Evolutionary conservation across 2,888 invertebrate species (phyloP), one percentile per base, ranked within the genome.

Genomic region (Crematogaster levior): DNA sequence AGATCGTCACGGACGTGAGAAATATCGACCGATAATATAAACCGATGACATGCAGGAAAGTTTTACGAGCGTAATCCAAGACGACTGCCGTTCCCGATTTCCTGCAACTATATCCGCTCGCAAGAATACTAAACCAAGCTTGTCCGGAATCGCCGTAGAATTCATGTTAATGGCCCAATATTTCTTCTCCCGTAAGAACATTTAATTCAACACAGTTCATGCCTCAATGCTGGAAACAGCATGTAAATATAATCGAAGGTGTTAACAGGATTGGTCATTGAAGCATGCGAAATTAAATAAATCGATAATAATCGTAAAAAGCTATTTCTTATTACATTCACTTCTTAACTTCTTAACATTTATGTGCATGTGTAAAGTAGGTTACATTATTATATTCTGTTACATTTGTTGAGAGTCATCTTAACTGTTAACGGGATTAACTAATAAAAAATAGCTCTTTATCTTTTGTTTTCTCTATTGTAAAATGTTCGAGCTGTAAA

Each of bases 11-110:
- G 46, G 34, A 63, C 34, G 24, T n/a, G 63, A 75, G 37, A 51
- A 75, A 75, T 75, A 75, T 75, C 70, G 70, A 43, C 56, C 68
- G 77, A 68, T 56, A 43, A 68, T 77, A 77, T 77, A 77, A 77
- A 53, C 56, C 70, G 77, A 79, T 56, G 77, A 68, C 66, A 79
- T 24, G 70, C 70, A 56, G 43, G 43, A 79, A 79, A 79, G 56
- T 79, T 70, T 79, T 43, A 79, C 68, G 77, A 77, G 30, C 43
- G 77, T 70, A 79, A 68, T 53, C 77, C 53, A 37, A 51, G 66
- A 75, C 77, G 15, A 43, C 30, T 30, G 9, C 40, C 6, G 27
- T 24, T 56, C 77, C 18, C 43, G 68, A 37, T 46, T 56, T 72
- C 74, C 60, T 30, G 18, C 24, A 15, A 10, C 18, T 10, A 12